Base-by-base conservation (phyloP, 1,140 invertebrate genomes). In the Asobara japonica region DNA sequence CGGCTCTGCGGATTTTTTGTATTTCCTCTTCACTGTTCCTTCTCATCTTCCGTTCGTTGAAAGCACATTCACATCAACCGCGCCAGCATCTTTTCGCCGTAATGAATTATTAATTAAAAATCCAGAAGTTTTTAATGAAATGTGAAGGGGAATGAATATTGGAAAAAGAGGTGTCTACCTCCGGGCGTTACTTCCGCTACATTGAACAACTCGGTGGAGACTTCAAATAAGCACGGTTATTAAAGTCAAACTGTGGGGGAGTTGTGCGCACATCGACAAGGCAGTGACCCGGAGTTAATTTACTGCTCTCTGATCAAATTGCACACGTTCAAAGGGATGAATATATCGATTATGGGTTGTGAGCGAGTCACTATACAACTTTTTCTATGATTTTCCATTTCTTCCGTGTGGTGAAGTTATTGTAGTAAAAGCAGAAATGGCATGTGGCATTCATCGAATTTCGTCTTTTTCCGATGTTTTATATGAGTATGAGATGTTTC, bases 11-110 rank as follows among this genome's bases (percentile, higher is more conserved):
- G 45, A 65, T 71, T 61, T 64, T 62, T 71, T 71, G 48, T 62
- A 36, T 60, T 33, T 71, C 64, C 64, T 71, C 38, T 30, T 36
- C 41, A 64, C 68, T 27, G 33, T 56, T 41, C 62, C 8, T 27
- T 13, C 62, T 22, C 31, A 61, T 62, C 22, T 29, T 65, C 16
- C 29, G 38, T 30, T 18, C 22, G 29, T n/a, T 18, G 11, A 31
- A 30, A 36, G 45, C 51, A 65, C 45, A 56, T 65, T 22, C 62
- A 36, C 60, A 20, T 51, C 45, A 16, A 18, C 11, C 45, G 8
- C 16, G 6, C 7, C 18, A 51, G 45, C 45, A 51, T 51, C 45
- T 51, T 51, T 20, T 18, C 45, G 16, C 18, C 20, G 20, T 51
- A 51, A 51, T 18, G 20, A 51, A 18, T 51, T 51, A 51, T 51